These are phyloP conservation scores for Sympetrum striolatum DNA, from an alignment of 2,888 invertebrate species.

Conservation along the genomic window DNA sequence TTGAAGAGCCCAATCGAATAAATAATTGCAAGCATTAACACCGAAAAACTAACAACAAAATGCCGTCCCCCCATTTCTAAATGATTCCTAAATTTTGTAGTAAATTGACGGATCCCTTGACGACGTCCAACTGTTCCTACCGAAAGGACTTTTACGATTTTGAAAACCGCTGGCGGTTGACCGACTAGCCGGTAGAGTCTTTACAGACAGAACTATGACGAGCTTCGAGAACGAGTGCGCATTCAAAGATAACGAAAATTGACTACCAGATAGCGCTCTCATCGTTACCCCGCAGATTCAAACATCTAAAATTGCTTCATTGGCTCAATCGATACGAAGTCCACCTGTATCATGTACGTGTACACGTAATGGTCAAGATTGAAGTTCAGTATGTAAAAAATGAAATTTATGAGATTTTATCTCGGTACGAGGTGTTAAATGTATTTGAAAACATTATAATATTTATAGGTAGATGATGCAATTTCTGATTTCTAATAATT, in stretches of 20 bases:
- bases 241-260: neutral
- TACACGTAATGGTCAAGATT: no score
- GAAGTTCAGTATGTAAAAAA: no score
- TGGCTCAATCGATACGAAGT: no score
- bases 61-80: slow-evolving; percentile 9
- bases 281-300: neutral
- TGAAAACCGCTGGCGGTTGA: neutral
- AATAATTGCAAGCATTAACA: neutral
- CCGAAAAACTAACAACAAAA: neutral
- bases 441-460: no score
- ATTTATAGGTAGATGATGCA: no score
- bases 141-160: neutral
- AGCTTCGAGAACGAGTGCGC: slow-evolving; percentile 2
- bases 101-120: neutral
- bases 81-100: neutral
- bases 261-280: slow-evolving; percentile 29
- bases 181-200: slow-evolving; percentile 8
- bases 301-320: neutral
- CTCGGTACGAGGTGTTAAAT: no score
- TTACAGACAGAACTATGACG: neutral
- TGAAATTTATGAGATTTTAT: no score
- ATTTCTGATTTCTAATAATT: no score
- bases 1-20: slow-evolving; percentile 9
- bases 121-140: neutral
- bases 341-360: no score